Percentiles rank a stretch among this genome's conserved stretches.
These are phyloP conservation scores for Aspidiotus rigidus DNA, from an alignment of 2,888 invertebrate species.

Conservation along the genomic window DNA sequence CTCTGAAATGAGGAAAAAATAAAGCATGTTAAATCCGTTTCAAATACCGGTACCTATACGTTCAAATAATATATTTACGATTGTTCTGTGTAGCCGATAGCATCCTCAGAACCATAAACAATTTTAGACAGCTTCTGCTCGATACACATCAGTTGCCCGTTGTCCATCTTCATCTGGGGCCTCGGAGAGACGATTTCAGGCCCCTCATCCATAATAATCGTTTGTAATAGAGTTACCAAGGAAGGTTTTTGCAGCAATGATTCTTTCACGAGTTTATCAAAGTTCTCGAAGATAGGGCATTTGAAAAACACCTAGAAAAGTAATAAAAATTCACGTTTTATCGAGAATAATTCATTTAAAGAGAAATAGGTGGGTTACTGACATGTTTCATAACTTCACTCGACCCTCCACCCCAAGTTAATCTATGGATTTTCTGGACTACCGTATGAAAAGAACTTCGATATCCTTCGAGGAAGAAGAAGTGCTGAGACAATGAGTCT, in stretches of 20 bases:
- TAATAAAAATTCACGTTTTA: conserved; percentile 3
- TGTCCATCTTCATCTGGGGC: conserved; percentile 28
- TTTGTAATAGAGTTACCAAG: conserved; percentile 38
- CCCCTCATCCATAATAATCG: conserved; percentile 21
- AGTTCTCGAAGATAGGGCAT: conserved; percentile 34
- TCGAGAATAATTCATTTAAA: conserved; percentile 37
- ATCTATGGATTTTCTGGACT: no score
- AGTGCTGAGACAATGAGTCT: neutral
- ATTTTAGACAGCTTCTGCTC: conserved; percentile 37
- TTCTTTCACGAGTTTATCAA: conserved; percentile 36
- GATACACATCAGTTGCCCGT: conserved; percentile 35
- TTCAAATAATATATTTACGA: conserved; percentile 34
- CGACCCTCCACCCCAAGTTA: neutral
- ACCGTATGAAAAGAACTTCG: no score
- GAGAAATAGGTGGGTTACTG: neutral
- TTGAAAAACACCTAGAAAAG: conserved; percentile 39
- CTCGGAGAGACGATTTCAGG: conserved; percentile 8
- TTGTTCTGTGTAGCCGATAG: conserved; percentile 34
- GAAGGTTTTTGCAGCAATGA: conserved; percentile 36
- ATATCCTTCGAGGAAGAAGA: no score
- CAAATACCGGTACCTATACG: no score
- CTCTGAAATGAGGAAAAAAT: conserved; percentile 13
- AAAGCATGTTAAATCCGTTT: neutral
- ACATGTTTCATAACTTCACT: neutral
- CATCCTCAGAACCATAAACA: conserved; percentile 36